Percentiles rank a stretch among this genome's conserved stretches.
phyloP scores from a whole-genome alignment of 2,113 vertebrate genomes.

The Pedionomus torquatus region DNA sequence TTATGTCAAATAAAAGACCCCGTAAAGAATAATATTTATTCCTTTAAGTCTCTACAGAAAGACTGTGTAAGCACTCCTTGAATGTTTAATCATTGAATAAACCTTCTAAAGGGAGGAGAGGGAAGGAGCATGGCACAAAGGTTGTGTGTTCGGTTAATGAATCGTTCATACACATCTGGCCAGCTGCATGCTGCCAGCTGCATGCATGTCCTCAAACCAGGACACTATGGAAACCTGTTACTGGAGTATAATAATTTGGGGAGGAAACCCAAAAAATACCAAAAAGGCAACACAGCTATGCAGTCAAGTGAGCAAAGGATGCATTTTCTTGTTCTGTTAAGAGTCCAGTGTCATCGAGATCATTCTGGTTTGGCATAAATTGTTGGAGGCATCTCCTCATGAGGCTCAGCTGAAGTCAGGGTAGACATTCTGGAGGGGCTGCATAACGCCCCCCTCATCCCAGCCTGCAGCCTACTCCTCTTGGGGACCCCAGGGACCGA shows the following conservation, averaged over 20 bases:
- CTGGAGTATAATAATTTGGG: background rate
- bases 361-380: accelerated
- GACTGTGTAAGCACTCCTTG: background rate
- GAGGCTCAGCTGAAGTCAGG: background rate
- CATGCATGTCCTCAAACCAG: too few species aligned
- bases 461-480: background rate
- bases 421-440: background rate
- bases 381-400: background rate
- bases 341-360: background rate
- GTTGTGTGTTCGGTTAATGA: background rate
- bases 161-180: background rate
- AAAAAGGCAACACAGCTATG: background rate
- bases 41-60: background rate
- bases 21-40: conserved; percentile 32
- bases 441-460: background rate
- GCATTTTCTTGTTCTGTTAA: accelerated
- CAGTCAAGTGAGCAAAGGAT: background rate
- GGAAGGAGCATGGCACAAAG: background rate
- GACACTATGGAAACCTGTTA: background rate
- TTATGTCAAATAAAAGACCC: conserved; percentile 1
- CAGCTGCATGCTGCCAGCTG: background rate
- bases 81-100: background rate
- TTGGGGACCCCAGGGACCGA: background rate
- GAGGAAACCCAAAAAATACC: background rate
- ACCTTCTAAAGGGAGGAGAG: background rate